Evolutionary conservation across 2,888 invertebrate species (phyloP).

Genomic region (Lepidocyrtoides sp.): DNA sequence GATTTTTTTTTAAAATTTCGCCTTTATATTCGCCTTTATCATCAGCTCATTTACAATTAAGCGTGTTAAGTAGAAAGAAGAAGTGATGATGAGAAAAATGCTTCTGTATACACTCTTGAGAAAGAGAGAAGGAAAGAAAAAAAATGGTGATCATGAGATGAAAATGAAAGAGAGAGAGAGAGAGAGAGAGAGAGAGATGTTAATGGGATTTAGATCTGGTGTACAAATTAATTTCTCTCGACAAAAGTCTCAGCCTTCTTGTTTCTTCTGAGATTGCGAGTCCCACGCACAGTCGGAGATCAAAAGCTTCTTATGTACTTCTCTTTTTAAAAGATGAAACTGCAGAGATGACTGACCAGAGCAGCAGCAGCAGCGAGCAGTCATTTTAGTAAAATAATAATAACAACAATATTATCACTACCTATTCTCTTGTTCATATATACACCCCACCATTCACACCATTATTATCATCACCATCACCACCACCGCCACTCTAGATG

Average conservation of each 20-base stretch:
- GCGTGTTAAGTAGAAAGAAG: slow-evolving; percentile 79
- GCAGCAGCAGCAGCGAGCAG: slow-evolving; percentile 23
- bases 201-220: slow-evolving; percentile 84
- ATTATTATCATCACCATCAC: not conserved
- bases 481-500: not conserved
- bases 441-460: slow-evolving; percentile 17
- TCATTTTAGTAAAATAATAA: not conserved
- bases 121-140: slow-evolving; percentile 27
- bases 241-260: slow-evolving; percentile 47
- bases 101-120: slow-evolving; percentile 61
- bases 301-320: too few species aligned
- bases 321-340: not conserved
- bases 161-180: slow-evolving; percentile 30
- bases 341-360: slow-evolving; percentile 45
- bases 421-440: not conserved
- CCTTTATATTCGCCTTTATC: slow-evolving; percentile 59
- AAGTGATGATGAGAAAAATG: slow-evolving; percentile 74
- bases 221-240: slow-evolving; percentile 84
- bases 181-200: slow-evolving; percentile 59
- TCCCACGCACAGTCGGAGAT: slow-evolving; percentile 85
- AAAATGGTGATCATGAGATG: slow-evolving; percentile 47
- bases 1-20: slow-evolving; percentile 51
- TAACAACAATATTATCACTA: slow-evolving; percentile 12
- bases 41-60: slow-evolving; percentile 85
- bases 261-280: slow-evolving; percentile 55